A percentile compares a stretch with the other conserved stretches of the same genome.
Evolutionary conservation across 2,797 vertebrate genomes (phyloP).

Genomic region (Ctenopoma kingsleyae): DNA sequence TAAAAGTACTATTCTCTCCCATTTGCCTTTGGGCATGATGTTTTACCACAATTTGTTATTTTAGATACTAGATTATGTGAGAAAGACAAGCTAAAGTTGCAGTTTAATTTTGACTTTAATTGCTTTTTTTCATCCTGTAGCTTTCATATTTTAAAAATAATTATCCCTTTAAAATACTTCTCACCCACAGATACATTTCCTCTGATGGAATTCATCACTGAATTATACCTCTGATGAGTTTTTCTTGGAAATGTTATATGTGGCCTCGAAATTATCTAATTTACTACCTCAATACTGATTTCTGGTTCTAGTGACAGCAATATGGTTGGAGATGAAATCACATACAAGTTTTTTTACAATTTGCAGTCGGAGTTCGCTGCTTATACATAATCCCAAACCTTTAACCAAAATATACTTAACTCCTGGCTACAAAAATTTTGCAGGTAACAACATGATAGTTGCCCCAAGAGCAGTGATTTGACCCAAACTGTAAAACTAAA

Average conservation of each 20-base stretch:
- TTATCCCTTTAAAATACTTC: conserved; percentile 54
- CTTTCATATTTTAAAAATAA: conserved; percentile 50
- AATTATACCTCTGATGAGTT: conserved; percentile 56
- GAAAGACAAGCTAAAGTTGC: conserved; percentile 49
- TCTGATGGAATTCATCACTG: conserved; percentile 49
- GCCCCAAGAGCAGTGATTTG: not conserved
- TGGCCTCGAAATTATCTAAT: conserved; percentile 40
- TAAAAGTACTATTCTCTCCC: conserved; percentile 12
- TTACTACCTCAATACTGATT: conserved; percentile 43
- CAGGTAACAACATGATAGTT: not conserved
- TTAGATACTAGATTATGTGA: conserved; percentile 50
- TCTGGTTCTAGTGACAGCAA: conserved; percentile 27
- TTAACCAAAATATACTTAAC: conserved; percentile 1
- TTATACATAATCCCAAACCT: conserved; percentile 7
- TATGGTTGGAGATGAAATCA: conserved; percentile 13
- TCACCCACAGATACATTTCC: conserved; percentile 42
- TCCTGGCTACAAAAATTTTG: not conserved
- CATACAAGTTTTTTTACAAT: conserved; percentile 1
- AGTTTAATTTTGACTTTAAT: conserved; percentile 59
- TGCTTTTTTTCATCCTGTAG: conserved; percentile 45
- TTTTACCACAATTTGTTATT: conserved; percentile 46
- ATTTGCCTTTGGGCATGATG: conserved; percentile 18
- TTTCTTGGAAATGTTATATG: conserved; percentile 46
- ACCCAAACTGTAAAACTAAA: conserved; percentile 5
- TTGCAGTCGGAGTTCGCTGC: conserved; percentile 4